phyloP scores from a whole-genome alignment of 2,888 invertebrate genomes.

The Drosophila cognata region DNA sequence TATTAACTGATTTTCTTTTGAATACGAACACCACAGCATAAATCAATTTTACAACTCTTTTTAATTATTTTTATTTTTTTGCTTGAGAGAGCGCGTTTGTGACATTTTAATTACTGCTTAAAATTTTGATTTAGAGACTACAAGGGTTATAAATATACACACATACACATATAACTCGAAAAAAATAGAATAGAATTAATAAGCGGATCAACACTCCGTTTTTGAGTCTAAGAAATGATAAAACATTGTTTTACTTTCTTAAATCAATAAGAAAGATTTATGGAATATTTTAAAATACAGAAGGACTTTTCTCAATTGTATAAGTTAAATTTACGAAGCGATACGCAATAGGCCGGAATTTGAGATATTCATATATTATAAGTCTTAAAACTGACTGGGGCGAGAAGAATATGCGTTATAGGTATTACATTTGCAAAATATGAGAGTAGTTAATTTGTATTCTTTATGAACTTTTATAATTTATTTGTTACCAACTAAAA shows the following conservation, averaged over 20 bases:
- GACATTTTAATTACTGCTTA: constrained; percentile 76
- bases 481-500: background rate
- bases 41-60: constrained; percentile 76
- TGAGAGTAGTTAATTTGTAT: background rate
- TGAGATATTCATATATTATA: background rate
- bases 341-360: background rate
- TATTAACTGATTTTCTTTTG: constrained; percentile 79
- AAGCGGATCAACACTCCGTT: constrained; percentile 22
- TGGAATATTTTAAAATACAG: background rate
- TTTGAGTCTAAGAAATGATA: background rate
- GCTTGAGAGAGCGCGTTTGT: constrained; percentile 37
- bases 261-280: background rate
- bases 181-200: constrained; percentile 12
- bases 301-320: background rate
- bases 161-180: background rate
- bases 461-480: background rate
- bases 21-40: constrained; percentile 63
- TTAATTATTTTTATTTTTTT: constrained; percentile 11
- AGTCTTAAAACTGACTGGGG: background rate
- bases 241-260: background rate
- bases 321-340: background rate
- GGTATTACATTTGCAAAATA: background rate
- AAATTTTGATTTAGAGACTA: constrained; percentile 63
- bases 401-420: background rate
- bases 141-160: background rate